Percentiles rank a stretch among this genome's conserved stretches.
Evolutionary conservation across 2,888 invertebrate species (phyloP).

Genomic region (Crocallis elinguaria): DNA sequence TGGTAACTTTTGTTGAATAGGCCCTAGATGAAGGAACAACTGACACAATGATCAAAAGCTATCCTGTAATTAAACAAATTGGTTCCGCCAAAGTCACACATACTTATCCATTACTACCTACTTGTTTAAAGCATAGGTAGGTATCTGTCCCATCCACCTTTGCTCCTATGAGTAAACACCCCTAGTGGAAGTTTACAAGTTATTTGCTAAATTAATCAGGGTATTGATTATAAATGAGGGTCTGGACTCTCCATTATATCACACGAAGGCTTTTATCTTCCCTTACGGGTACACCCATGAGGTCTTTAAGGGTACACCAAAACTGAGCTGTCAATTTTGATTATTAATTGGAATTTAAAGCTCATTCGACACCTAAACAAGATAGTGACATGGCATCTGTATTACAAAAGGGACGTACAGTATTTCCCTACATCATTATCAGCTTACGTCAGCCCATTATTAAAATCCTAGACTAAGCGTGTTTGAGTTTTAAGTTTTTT

Average conservation of each 20-base stretch:
- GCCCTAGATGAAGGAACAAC: no score
- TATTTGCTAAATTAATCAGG: slow-evolving; percentile 27
- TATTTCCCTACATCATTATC: no score
- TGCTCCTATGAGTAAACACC: slow-evolving; percentile 7
- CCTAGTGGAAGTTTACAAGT: slow-evolving; percentile 17
- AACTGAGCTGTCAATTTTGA: not conserved
- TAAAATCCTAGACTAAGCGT: no score
- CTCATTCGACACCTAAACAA: not conserved
- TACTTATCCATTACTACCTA: no score
- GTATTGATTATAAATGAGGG: slow-evolving; percentile 29
- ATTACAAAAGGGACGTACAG: no score
- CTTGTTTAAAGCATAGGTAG: not conserved
- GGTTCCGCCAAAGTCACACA: no score
- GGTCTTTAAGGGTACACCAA: not conserved
- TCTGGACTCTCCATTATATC: slow-evolving; percentile 14
- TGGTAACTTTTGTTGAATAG: no score
- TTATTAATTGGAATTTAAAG: not conserved
- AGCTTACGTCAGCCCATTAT: no score
- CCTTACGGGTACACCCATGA: not conserved
- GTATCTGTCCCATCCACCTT: slow-evolving; percentile 1
- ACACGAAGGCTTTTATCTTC: slow-evolving; percentile 11
- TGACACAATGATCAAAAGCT: no score
- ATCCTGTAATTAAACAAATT: no score
- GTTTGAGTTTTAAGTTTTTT: no score
- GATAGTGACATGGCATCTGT: no score